Evolutionary conservation across 2,797 vertebrate genomes (phyloP), one percentile per base, ranked within the genome.

Genomic region (Rhodeus uyekii): DNA sequence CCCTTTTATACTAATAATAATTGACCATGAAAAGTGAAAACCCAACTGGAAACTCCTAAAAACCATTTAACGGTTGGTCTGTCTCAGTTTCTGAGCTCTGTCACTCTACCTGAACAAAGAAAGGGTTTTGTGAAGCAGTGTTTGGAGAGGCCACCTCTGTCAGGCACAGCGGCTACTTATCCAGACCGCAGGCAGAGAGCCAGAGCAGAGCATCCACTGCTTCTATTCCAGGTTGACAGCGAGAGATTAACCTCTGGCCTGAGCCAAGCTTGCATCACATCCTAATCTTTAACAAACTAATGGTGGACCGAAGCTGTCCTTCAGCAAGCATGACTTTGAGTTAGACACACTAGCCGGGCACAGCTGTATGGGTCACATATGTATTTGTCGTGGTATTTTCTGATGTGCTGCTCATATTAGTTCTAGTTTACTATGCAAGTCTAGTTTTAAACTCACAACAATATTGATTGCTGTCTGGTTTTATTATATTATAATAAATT

Each of bases 181-280:
- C 36, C 76, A 78, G n/a, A 55, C 77, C 8, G 24, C 64, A 55
- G 77, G 36, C 77, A 58, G 36, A 79, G 48, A 50, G 77, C 39
- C 81, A 58, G 53, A 46, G 29, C 50, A 80, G 14, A 36, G 32
- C 84, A 72, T 89, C 85, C 85, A 75, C 38, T 80, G 87, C 84
- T 90, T 92, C 92, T 94, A 93, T 93, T 93, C 89, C 88, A 89
- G 91, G 87, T 83, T 71, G 83, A 86, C 85, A 84, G 88, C 75
- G 86, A 85, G 79, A 92, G 93, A 94, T 94, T 94, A 94, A 91
- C 92, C 48, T 71, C 82, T 90, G 88, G 79, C 87, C 89, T 85
- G 76, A 82, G 90, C 86, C 87, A 84, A 71, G 55, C 91, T 89
- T 91, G 89, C 86, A 85, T 92, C 90, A 93, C 78, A 88, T 89